phyloP scores from a whole-genome alignment of 2,888 invertebrate genomes.

The Noctua comes region DNA sequence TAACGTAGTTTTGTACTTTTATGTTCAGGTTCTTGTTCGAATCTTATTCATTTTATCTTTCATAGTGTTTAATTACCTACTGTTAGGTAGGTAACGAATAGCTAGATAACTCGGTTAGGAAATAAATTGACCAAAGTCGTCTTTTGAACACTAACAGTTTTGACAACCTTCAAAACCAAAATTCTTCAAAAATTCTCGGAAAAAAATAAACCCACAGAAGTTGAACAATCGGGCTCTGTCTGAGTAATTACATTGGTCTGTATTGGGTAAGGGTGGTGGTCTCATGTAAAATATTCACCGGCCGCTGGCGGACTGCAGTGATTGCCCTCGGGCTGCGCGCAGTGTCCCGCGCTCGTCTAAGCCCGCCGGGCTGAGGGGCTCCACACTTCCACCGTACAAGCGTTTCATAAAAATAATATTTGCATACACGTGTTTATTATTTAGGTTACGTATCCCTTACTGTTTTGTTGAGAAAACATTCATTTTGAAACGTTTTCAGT shows the following conservation, averaged over 20 bases:
- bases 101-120: too few species aligned
- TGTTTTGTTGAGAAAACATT: constrained; percentile 48
- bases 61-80: too few species aligned
- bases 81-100: not conserved
- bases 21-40: not conserved
- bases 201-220: not conserved
- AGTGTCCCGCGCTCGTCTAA: constrained; percentile 47
- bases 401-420: constrained; percentile 56
- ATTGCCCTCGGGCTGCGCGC: constrained; percentile 53
- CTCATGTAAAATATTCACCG: constrained; percentile 61
- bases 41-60: not conserved
- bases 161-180: not conserved
- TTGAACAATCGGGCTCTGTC: constrained; percentile 38
- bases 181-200: not conserved
- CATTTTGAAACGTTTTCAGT: constrained; percentile 18
- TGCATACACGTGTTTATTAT: constrained; percentile 56
- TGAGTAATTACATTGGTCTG: constrained; percentile 51
- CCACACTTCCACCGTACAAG: constrained; percentile 37
- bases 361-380: constrained; percentile 6
- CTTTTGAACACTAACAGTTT: not conserved
- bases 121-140: not conserved
- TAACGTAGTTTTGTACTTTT: constrained; percentile 19
- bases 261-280: constrained; percentile 51
- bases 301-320: constrained; percentile 54
- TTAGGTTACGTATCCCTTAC: constrained; percentile 37